Evolutionary conservation across 2,797 vertebrate genomes (phyloP).

Genomic region (Potorous gilbertii): DNA sequence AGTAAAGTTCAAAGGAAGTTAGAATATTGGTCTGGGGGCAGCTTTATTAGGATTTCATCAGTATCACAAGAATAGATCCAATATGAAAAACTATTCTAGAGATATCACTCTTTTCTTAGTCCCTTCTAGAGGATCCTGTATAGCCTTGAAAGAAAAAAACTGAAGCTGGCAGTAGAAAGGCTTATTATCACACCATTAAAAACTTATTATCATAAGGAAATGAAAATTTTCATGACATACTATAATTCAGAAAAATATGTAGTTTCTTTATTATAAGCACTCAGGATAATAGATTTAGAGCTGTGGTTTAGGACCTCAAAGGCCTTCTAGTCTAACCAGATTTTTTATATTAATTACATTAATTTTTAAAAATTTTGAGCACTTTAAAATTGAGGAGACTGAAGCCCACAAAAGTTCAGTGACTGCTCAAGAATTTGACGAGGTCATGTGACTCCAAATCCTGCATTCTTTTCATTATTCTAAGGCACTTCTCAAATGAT

Average conservation of each 20-base stretch:
- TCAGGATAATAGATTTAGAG: not conserved
- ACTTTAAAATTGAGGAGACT: conserved; percentile 35
- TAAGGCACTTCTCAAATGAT: not conserved
- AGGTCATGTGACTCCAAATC: not conserved
- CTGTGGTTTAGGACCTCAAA: not conserved
- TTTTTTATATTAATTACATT: not conserved
- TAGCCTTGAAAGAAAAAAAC: too few relatives aligned
- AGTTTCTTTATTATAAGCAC: not conserved
- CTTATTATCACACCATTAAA: too few relatives aligned
- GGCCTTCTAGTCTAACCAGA: not conserved
- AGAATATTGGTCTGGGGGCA: too few relatives aligned
- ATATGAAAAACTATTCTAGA: too few relatives aligned
- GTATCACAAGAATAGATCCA: too few relatives aligned
- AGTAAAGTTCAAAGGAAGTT: too few relatives aligned
- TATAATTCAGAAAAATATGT: not conserved
- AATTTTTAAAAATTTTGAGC: not conserved
- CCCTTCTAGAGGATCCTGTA: too few relatives aligned
- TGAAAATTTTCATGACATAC: too few relatives aligned
- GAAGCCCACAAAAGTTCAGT: not conserved
- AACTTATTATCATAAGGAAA: too few relatives aligned
- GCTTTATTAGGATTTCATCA: too few relatives aligned
- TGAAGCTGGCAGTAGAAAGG: not conserved
- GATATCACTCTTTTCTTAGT: too few relatives aligned
- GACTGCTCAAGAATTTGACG: not conserved
- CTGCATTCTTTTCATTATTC: not conserved